Evolutionary conservation across 2,797 vertebrate species (phyloP), one percentile per base, ranked within the genome.

Genomic region (Coccyzus lansbergi): DNA sequence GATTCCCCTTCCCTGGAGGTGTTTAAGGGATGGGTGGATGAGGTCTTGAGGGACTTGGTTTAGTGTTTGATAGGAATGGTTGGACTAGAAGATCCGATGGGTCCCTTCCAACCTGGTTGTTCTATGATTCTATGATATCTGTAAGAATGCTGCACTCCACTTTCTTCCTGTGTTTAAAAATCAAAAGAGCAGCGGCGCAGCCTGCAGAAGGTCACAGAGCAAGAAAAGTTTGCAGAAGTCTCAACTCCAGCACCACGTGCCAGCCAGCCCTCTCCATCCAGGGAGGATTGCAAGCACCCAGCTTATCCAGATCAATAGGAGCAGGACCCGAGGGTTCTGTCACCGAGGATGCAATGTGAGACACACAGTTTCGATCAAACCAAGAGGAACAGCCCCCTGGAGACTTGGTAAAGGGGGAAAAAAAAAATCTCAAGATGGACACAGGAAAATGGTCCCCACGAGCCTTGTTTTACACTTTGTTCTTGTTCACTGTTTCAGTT

Each of bases 181-280:
- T 2, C 63, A 76, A 51, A 89, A 81, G 55, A 89, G 84, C 31
- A 36, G 68, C 3, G 2, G 76, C 46, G 64, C 21, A 21, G 72
- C 7, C 64, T 29, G 18, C 4, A 11, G 65, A 83, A 92, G 85
- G 72, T 86, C 88, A 91, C 0, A 0, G 25, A 58, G 22, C 26
- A 55, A 75, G 33, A 64, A 83, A 91, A 91, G 82, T 92, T 82
- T 81, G 36, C 51, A 70, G 44, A n/a, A 88, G 58, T 36, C 31
- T 46, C 15, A 15, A 17, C 22, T 51, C 56, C 0, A 0, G 42
- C 1, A 1, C 60, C 53, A 40, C 77, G 21, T 1, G 15, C 21
- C 79, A 83, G 80, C 25, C 34, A 55, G 58, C 42, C 44, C 51
- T 36, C 34, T 84, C 81, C 58, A 51, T 64, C 82, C 74, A 77